phyloP scores from a whole-genome alignment of 2,113 vertebrate species.

The Aramus guarauna region DNA sequence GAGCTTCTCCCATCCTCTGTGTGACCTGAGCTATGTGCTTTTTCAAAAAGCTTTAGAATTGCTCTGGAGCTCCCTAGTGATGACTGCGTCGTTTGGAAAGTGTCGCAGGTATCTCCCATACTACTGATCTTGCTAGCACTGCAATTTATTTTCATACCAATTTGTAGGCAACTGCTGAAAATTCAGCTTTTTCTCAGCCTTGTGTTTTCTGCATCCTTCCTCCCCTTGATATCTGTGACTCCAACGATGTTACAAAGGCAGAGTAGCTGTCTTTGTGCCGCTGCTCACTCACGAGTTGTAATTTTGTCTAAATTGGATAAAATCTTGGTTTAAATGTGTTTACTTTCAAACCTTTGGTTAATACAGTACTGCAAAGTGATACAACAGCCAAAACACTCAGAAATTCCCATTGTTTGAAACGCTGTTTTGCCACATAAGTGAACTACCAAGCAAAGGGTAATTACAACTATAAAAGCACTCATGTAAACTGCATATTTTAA shows the following conservation, averaged over 20 bases:
- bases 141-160: not conserved
- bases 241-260: not conserved
- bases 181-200: not conserved
- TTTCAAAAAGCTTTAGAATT: not conserved
- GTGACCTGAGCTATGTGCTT: not conserved
- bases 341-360: not conserved
- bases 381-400: not conserved
- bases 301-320: not conserved
- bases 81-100: fast-evolving
- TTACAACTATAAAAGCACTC: not conserved
- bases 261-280: not conserved
- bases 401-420: not conserved
- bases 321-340: not conserved
- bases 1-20: fast-evolving
- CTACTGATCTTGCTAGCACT: not conserved
- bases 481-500: not conserved
- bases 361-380: not conserved
- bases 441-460: not conserved
- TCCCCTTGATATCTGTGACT: not conserved
- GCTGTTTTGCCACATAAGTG: not conserved
- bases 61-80: not conserved
- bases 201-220: not conserved
- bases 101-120: not conserved
- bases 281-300: not conserved
- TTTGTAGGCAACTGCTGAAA: not conserved